A percentile compares a stretch with the other conserved stretches of the same genome.
phyloP scores from a whole-genome alignment of 2,888 invertebrate genomes.

The Branchellion lobata region DNA sequence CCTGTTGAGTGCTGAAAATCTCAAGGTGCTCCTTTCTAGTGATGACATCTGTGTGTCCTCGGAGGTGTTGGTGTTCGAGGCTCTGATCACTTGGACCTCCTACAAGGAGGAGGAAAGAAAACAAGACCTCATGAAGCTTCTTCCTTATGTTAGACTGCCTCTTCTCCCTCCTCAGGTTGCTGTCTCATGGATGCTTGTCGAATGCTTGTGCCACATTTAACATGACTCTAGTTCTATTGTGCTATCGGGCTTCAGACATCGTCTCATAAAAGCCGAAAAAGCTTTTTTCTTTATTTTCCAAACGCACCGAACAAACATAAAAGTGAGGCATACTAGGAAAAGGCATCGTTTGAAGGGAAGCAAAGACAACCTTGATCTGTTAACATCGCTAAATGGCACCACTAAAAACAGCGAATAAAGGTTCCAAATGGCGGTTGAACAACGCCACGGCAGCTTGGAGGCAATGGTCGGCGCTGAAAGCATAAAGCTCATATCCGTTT shows the following conservation, averaged over 20 bases:
- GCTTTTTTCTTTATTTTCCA: no score
- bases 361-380: no score
- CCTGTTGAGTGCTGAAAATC: constrained; percentile 75
- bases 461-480: no score
- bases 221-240: no score
- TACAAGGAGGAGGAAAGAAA: constrained; percentile 73
- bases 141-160: constrained; percentile 79
- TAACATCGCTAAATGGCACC: no score
- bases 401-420: no score
- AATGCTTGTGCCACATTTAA: no score
- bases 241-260: not conserved
- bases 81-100: constrained; percentile 83
- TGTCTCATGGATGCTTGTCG: not conserved
- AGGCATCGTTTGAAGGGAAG: no score
- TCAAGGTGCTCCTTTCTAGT: constrained; percentile 76
- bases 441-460: no score
- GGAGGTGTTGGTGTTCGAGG: constrained; percentile 77
- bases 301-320: no score
- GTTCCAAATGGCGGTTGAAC: no score
- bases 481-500: not conserved
- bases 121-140: constrained; percentile 70
- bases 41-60: constrained; percentile 88
- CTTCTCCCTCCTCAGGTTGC: constrained; percentile 77
- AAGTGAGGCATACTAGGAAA: no score
- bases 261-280: not conserved